phyloP scores from a whole-genome alignment of 2,113 vertebrate species.

The Heloderma charlesbogerti region DNA sequence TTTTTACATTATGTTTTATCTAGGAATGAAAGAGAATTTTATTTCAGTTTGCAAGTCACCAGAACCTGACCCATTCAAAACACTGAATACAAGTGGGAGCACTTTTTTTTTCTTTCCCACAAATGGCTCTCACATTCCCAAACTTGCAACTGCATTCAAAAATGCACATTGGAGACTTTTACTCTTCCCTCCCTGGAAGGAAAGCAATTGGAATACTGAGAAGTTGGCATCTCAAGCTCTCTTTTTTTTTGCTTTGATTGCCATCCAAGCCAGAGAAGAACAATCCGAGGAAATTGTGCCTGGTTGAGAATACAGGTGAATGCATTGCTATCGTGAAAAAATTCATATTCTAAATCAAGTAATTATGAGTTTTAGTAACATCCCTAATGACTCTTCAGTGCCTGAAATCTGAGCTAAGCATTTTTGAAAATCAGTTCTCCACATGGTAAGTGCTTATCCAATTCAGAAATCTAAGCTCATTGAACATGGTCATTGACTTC shows the following conservation, averaged over 20 bases:
- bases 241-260: not conserved
- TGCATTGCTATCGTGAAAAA: not conserved
- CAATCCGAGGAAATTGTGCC: not conserved
- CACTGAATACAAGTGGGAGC: too few species aligned
- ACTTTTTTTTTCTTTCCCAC: too few species aligned
- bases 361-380: not conserved
- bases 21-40: too few species aligned
- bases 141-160: too few species aligned
- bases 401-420: not conserved
- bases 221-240: not conserved
- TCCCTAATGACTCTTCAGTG: not conserved
- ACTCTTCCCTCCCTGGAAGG: too few species aligned
- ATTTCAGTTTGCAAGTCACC: too few species aligned
- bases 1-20: too few species aligned
- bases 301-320: not conserved
- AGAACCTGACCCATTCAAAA: too few species aligned
- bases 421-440: not conserved
- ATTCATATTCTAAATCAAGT: not conserved
- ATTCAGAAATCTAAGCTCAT: conserved; percentile 9
- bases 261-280: not conserved
- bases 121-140: too few species aligned
- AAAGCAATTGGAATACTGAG: too few species aligned
- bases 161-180: too few species aligned
- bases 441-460: not conserved
- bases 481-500: not conserved